Conservation (phyloP, 23 tunicate species). For the Ascidia mentula region DNA sequence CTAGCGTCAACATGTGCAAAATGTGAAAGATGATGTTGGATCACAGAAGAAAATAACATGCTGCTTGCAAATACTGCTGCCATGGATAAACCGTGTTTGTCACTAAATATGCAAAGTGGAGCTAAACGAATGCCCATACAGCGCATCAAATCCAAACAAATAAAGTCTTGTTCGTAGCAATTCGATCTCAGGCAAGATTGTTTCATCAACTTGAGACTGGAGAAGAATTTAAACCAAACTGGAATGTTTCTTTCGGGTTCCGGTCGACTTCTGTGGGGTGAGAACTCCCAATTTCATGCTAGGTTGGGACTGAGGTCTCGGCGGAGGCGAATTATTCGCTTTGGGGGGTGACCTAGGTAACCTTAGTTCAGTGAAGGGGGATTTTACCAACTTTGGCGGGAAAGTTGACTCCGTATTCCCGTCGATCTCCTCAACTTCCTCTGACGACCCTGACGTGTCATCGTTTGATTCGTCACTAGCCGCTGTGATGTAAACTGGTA, state of each 20-base stretch:
- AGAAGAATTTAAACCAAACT: conserved; percentile 45
- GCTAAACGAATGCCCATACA: no score
- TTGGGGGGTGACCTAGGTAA: neutral
- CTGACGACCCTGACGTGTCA: neutral
- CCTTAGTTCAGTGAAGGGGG: neutral
- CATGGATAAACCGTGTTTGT: no score
- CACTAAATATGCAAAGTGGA: no score
- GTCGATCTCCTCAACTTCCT: neutral
- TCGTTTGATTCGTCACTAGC: conserved; percentile 43
- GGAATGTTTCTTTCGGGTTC: conserved; percentile 33
- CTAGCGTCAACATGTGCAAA: no score
- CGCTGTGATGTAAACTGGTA: conserved; percentile 21
- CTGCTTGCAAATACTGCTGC: no score
- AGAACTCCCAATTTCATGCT: conserved; percentile 7
- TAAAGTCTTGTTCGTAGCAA: no score
- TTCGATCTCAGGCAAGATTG: no score
- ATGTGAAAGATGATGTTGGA: no score
- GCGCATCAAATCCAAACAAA: no score
- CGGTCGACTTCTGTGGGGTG: neutral
- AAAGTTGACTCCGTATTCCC: neutral
- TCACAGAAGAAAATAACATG: no score
- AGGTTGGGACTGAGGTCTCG: conserved; percentile 53
- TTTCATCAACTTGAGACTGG: no score
- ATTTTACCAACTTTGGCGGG: conserved; percentile 6
- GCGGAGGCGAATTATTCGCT: neutral